A percentile compares a stretch with the other conserved stretches of the same genome.
phyloP scores from a whole-genome alignment of 2,797 vertebrate genomes.

The Anolis apletophallus region DNA sequence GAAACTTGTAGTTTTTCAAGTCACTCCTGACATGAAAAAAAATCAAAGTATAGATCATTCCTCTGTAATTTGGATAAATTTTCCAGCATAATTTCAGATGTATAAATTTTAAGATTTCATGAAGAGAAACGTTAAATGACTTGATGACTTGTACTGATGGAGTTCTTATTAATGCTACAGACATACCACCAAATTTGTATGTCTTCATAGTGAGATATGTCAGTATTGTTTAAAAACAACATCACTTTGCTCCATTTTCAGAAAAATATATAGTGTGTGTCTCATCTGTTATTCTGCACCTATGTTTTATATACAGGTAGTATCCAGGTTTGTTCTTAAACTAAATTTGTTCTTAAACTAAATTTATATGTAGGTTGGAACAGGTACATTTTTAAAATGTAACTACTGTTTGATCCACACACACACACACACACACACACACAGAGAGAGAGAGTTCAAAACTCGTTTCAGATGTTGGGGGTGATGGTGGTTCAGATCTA shows the following conservation, averaged over 20 bases:
- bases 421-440: no score
- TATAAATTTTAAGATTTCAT: not conserved
- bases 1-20: no score
- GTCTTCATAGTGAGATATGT: not conserved
- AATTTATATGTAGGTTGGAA: no score
- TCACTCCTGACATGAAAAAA: no score
- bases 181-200: not conserved
- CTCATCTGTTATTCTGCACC: not conserved
- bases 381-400: no score
- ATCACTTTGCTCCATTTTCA: not conserved
- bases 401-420: no score
- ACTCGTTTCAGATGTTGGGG: no score
- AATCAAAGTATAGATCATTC: not conserved
- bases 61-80: not conserved
- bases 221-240: not conserved
- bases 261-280: not conserved
- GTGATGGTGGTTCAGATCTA: no score
- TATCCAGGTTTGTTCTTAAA: no score
- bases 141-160: not conserved
- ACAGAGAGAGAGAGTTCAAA: no score
- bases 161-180: not conserved
- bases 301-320: no score
- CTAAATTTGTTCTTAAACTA: no score
- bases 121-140: not conserved
- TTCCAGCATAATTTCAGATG: not conserved